Conservation (phyloP, 2,797 vertebrate species). For the Salarias fasciatus region DNA sequence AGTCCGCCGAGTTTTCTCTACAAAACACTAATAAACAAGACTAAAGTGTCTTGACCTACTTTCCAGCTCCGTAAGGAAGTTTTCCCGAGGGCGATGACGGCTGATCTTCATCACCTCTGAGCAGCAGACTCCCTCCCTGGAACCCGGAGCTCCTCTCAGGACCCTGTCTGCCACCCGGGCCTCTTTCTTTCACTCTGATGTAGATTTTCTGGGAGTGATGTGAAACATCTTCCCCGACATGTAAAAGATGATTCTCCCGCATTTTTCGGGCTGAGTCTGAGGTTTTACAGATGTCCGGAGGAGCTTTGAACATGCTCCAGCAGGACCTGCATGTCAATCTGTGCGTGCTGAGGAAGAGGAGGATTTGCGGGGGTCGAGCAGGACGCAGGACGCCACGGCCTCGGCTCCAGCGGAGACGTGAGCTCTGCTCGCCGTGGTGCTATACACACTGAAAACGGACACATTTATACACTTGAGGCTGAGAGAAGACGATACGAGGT, state of each 20-base stretch:
- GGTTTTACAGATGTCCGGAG: background rate
- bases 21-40: constrained; percentile 2
- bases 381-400: no score
- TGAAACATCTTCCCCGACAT: background rate
- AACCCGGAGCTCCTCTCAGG: no score
- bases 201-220: no score
- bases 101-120: background rate
- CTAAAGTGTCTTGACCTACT: constrained; percentile 50
- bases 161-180: constrained; percentile 10
- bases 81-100: constrained; percentile 22
- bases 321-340: constrained; percentile 9
- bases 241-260: background rate
- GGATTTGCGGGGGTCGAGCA: constrained; percentile 35
- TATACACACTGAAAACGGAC: no score
- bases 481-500: constrained; percentile 7
- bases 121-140: constrained; percentile 1
- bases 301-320: constrained; percentile 13
- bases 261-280: no score
- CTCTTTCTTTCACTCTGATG: no score
- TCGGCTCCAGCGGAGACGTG: no score
- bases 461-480: background rate
- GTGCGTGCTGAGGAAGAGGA: constrained; percentile 40
- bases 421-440: no score
- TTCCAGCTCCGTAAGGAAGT: constrained; percentile 54
- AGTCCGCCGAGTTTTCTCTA: background rate